Base-by-base conservation (phyloP, 2,888 invertebrate genomes). In the Mesorhabditis spiculigera region DNA sequence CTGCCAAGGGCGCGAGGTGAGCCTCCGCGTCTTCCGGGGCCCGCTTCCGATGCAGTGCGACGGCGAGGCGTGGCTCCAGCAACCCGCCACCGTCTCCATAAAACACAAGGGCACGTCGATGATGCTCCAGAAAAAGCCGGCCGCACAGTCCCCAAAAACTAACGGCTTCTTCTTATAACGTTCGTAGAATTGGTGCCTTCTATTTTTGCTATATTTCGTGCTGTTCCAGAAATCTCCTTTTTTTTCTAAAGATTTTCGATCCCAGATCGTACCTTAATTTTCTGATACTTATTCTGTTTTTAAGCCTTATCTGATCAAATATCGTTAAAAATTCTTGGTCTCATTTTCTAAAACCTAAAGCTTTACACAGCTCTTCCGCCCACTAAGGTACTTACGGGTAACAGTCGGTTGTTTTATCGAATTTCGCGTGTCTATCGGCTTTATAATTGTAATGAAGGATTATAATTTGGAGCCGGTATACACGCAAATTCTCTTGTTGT, bases 11-110 rank as follows among this genome's bases (percentile, higher is more conserved):
- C 90, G 90, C 73, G 89, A 88, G 71, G 90, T 95, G 43, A 91
- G 91, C 89, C 93, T 94, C 88, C 82, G 77, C 10, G 66, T 80
- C 10, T 67, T 71, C 63, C 71, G 71, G 43, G 75, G 74, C 5
- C 65, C 71, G 16, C 71, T 91, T 73, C 92, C 92, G 0, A 90
- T 93, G 88, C 92, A 93, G 88, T 90, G 78, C 45, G 82, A 82
- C 70, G 93, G 93, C 3, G 93, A 94, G 87, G 93, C 93, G 4
- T 94, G 93, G 93, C 91, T 91, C 87, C 93, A 94, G 86, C 89
- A 90, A 73, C 91, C 93, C 5, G 91, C 91, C 66, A 90, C 90
- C 75, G 90, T 93, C 70, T 87, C 88, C 64, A 88, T 93, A 68
- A 67, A 72, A 8, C 75, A 78, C 64, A 79, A 79, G 68, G 71